Percentiles rank a stretch among this genome's conserved stretches.
Conservation (phyloP, 2,888 invertebrate species). For the Euphydryas editha region DNA sequence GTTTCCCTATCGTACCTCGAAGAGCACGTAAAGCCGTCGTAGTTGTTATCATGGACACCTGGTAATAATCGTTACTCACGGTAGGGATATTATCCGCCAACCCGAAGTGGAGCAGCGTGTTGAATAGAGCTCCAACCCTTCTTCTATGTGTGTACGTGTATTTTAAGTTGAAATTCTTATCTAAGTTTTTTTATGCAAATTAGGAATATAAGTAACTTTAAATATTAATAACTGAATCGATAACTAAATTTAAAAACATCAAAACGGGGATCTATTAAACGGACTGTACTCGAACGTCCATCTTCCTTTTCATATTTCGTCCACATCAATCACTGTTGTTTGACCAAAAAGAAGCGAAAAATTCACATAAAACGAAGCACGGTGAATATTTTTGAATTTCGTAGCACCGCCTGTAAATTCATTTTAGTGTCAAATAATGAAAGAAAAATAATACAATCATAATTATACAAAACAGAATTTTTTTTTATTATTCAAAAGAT, state of each 20-base stretch:
- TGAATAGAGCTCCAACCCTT: too few relatives aligned
- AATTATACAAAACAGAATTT: background rate
- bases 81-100: too few relatives aligned
- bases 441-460: background rate
- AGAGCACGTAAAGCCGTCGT: too few relatives aligned
- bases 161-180: too few relatives aligned
- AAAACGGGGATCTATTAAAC: conserved; percentile 29
- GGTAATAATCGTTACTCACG: too few relatives aligned
- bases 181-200: too few relatives aligned
- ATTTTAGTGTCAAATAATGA: background rate
- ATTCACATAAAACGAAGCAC: conserved; percentile 11
- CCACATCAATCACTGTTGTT: conserved; percentile 51
- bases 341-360: conserved; percentile 40
- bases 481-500: background rate
- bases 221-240: background rate
- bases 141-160: too few relatives aligned
- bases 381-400: conserved; percentile 8
- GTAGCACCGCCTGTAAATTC: conserved; percentile 5
- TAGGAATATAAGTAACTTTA: too few relatives aligned
- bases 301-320: conserved; percentile 46
- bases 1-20: too few relatives aligned
- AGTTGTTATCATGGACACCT: too few relatives aligned
- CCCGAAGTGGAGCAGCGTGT: too few relatives aligned
- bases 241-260: conserved; percentile 13
- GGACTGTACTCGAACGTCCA: conserved; percentile 10